phyloP scores from a whole-genome alignment of 1,140 invertebrate species.

The Macrocentrus cingulum region DNA sequence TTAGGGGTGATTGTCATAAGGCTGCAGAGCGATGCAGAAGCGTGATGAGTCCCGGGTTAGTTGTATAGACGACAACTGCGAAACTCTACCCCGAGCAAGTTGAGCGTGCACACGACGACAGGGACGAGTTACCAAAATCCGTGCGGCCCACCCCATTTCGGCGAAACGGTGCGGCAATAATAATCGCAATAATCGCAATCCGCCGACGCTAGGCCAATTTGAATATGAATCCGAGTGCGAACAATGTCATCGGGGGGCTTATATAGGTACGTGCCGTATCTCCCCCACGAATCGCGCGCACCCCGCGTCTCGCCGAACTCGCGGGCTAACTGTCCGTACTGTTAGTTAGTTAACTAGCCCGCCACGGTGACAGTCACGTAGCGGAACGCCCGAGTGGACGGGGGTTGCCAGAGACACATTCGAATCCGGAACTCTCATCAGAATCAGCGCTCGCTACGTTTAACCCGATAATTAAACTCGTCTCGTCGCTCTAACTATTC shows the following conservation, averaged over 20 bases:
- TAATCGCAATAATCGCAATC: constrained; percentile 58
- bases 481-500: constrained; percentile 10
- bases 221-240: constrained; percentile 60
- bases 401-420: constrained; percentile 42
- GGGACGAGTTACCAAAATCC: constrained; percentile 16
- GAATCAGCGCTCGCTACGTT: constrained; percentile 59
- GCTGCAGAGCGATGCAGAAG: no score
- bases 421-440: constrained; percentile 60
- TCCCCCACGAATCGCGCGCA: constrained; percentile 53
- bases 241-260: constrained; percentile 53
- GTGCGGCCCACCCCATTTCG: constrained; percentile 2
- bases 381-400: constrained; percentile 26
- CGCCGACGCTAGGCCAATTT: constrained; percentile 51
- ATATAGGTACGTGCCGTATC: constrained; percentile 55
- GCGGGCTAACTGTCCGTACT: constrained; percentile 54
- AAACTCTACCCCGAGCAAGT: no score
- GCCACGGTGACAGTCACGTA: constrained; percentile 58
- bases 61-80: no score
- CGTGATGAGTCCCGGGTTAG: no score
- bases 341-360: constrained; percentile 60
- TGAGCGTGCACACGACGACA: no score
- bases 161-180: constrained; percentile 49
- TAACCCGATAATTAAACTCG: constrained; percentile 60
- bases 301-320: constrained; percentile 24
- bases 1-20: no score